Evolutionary conservation across 2,888 invertebrate genomes (phyloP).

Genomic region (Adineta ricciae): DNA sequence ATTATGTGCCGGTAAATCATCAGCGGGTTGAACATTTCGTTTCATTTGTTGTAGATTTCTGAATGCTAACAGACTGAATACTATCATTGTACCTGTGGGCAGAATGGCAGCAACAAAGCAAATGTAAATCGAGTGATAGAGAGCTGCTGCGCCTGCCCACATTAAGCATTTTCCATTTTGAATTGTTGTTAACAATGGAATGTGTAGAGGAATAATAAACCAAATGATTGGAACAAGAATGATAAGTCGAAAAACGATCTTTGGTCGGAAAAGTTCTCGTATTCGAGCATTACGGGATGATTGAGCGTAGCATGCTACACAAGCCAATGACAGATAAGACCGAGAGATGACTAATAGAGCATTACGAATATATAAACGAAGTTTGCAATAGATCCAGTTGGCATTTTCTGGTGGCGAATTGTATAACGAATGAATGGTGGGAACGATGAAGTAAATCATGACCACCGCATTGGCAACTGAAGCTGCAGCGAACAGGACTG

Average conservation of each 20-base stretch:
- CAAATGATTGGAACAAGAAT: not conserved
- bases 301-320: not conserved
- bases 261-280: not conserved
- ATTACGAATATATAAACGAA: not conserved
- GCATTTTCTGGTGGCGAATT: not conserved
- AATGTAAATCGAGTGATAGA: not conserved
- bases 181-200: not conserved
- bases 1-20: not conserved
- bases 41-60: not conserved
- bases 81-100: not conserved
- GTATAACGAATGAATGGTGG: not conserved
- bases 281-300: not conserved
- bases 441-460: not conserved
- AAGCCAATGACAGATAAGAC: not conserved
- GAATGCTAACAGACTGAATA: not conserved
- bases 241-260: not conserved
- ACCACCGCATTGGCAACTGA: not conserved
- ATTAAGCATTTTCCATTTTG: not conserved
- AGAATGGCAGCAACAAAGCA: not conserved
- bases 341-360: not conserved
- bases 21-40: not conserved
- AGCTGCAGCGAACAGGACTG: not conserved
- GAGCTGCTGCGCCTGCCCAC: not conserved
- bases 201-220: not conserved
- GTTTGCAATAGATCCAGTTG: not conserved